A percentile compares a stretch with the other conserved stretches of the same genome.
Conservation (phyloP, 64 coral and sea anemone genomes). For the Cladopsammia gracilis region DNA sequence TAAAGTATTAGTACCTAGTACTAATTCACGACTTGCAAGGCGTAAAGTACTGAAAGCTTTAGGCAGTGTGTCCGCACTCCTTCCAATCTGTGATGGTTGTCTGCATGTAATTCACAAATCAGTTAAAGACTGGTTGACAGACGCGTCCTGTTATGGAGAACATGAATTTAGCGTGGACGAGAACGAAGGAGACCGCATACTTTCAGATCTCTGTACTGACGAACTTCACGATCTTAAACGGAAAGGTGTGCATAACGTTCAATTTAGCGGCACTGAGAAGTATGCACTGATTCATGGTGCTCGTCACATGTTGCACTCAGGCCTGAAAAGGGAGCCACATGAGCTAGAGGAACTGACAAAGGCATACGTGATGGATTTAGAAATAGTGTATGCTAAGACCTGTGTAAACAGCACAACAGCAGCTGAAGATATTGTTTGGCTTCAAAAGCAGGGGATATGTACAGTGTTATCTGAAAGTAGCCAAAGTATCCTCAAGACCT, state of each 20-base stretch:
- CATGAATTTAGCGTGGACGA: constrained; percentile 18
- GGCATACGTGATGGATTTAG: neutral
- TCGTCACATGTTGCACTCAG: neutral
- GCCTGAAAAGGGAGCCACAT: neutral
- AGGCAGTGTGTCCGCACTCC: neutral
- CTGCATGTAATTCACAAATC: constrained; percentile 36
- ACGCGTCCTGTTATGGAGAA: neutral
- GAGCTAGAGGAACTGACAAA: neutral
- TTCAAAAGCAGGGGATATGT: neutral
- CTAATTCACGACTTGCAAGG: neutral
- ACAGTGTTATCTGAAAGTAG: neutral
- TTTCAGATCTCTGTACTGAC: neutral
- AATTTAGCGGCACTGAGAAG: neutral
- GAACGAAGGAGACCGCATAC: constrained; percentile 14
- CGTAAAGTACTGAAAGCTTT: neutral
- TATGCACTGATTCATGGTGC: neutral
- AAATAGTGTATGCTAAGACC: neutral
- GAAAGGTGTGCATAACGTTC: neutral
- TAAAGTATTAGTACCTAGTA: neutral
- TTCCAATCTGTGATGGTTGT: constrained; percentile 26
- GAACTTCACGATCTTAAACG: neutral
- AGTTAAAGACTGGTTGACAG: constrained; percentile 33
- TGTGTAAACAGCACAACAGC: neutral
- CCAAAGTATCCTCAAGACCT: neutral
- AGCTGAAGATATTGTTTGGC: constrained; percentile 2